Conservation (phyloP, 2,888 invertebrate species). For the Teinopalpus imperialis region DNA sequence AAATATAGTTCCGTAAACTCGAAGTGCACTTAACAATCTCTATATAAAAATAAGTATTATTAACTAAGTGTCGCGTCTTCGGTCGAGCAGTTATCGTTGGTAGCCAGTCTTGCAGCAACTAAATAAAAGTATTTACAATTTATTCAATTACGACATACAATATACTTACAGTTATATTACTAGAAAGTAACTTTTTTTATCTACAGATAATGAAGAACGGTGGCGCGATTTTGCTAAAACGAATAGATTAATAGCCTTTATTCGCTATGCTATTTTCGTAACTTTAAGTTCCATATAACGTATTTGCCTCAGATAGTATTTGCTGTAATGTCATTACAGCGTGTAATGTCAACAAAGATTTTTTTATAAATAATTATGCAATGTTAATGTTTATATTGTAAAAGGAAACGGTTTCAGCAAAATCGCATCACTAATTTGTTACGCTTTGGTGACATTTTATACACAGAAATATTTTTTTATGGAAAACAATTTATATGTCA, state of each 20-base stretch:
- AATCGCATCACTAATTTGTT: constrained; percentile 61
- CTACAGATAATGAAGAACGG: constrained; percentile 65
- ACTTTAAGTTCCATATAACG: constrained; percentile 12
- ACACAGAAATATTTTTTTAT: constrained; percentile 81
- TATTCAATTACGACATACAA: constrained; percentile 73
- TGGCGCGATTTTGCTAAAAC: constrained; percentile 48
- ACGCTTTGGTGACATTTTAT: constrained; percentile 76
- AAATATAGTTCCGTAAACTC: constrained; percentile 73
- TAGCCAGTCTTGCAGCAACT: constrained; percentile 68
- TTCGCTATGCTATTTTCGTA: constrained; percentile 21
- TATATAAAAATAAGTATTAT: constrained; percentile 69
- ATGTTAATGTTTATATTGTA: constrained; percentile 18
- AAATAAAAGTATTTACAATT: constrained; percentile 77
- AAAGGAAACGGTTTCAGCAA: constrained; percentile 42
- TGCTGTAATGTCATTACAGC: no score
- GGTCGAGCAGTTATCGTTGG: constrained; percentile 68
- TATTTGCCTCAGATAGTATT: constrained; percentile 20
- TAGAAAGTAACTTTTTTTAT: constrained; percentile 72
- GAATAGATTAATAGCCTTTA: neutral
- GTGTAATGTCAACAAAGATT: constrained; percentile 11
- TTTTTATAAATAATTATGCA: constrained; percentile 22
- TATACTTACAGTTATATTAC: constrained; percentile 69
- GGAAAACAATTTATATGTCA: constrained; percentile 74
- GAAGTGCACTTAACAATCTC: constrained; percentile 79
- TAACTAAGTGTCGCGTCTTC: constrained; percentile 53